These are phyloP conservation scores for Scolopax mira DNA, from an alignment of 2,113 vertebrate genomes.

Conservation along the genomic window DNA sequence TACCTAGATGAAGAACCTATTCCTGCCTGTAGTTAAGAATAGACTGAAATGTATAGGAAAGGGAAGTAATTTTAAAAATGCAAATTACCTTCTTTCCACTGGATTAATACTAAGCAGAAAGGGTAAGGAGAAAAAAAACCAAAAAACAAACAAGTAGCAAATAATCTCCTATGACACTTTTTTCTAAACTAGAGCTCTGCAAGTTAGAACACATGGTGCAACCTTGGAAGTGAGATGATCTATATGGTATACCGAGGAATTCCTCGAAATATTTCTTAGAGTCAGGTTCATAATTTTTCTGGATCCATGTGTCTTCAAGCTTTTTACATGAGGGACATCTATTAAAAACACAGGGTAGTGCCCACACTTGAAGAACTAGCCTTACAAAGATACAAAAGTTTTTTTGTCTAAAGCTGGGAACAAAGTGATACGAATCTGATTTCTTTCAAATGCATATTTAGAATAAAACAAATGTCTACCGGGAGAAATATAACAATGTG, in stretches of 20 bases:
- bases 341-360: background rate
- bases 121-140: background rate
- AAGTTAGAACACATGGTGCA: background rate
- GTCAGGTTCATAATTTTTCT: background rate
- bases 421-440: background rate
- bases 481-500: background rate
- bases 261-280: background rate
- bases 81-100: background rate
- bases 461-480: background rate
- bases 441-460: background rate
- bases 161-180: background rate
- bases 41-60: background rate
- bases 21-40: background rate
- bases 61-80: background rate
- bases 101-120: background rate
- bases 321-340: background rate
- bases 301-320: background rate
- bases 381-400: background rate
- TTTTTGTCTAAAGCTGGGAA: background rate
- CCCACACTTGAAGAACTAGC: background rate
- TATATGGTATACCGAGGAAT: background rate
- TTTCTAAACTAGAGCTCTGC: background rate
- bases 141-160: background rate
- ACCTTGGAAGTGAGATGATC: background rate
- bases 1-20: background rate